Evolutionary conservation across 2,888 invertebrate species (phyloP).

Genomic region (Eilema caniola): DNA sequence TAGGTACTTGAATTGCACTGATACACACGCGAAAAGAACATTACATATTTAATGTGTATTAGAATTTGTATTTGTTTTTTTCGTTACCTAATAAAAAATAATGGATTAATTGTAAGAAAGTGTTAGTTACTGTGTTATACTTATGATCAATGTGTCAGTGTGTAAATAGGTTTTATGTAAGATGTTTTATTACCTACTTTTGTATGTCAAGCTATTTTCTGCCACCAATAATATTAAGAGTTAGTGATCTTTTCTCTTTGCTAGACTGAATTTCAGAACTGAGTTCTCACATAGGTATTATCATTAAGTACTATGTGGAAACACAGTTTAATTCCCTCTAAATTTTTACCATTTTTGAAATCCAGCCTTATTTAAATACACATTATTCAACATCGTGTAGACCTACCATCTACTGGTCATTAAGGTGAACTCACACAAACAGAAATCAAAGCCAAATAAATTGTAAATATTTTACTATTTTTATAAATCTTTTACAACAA

Average conservation of each 20-base stretch:
- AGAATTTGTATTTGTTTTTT: not conserved
- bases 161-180: not conserved
- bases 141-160: not conserved
- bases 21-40: slow-evolving; percentile 10
- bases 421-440: slow-evolving; percentile 25
- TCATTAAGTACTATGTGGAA: not conserved
- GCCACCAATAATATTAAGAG: slow-evolving; percentile 7
- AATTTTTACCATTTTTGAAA: not conserved
- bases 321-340: not conserved
- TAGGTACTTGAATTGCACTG: slow-evolving; percentile 7
- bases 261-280: not conserved
- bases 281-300: not conserved
- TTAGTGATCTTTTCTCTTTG: not conserved
- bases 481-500: slow-evolving; percentile 60
- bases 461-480: slow-evolving; percentile 63
- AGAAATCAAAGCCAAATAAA: slow-evolving; percentile 58
- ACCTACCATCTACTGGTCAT: not conserved
- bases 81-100: not conserved
- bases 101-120: slow-evolving; percentile 1
- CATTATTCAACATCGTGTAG: not conserved
- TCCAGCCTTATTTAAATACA: not conserved
- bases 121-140: not conserved
- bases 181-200: not conserved
- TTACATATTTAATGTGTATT: not conserved
- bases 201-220: slow-evolving; percentile 2